Evolutionary conservation across 2,113 vertebrate species (phyloP).

Genomic region (Chrysemys picta): DNA sequence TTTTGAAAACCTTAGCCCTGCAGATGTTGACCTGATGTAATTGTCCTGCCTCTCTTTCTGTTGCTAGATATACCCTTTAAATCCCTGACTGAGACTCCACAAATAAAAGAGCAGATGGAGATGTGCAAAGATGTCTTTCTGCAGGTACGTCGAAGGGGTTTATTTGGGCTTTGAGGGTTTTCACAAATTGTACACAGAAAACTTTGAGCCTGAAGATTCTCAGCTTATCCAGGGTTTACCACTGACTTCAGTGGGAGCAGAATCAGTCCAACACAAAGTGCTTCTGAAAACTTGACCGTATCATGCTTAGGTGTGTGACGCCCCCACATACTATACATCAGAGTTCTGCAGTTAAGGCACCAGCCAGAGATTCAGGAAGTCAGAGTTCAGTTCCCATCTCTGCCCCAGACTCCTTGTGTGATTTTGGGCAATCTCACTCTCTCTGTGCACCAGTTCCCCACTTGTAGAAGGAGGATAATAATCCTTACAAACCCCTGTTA

Average conservation of each 20-base stretch:
- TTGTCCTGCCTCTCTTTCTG: neutral
- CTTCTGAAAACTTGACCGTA: neutral
- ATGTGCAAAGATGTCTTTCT: neutral
- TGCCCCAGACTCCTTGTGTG: neutral
- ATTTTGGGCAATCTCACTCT: neutral
- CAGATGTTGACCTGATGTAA: neutral
- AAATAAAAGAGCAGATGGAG: neutral
- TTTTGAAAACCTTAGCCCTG: neutral
- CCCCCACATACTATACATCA: neutral
- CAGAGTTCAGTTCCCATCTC: neutral
- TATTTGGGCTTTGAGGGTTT: neutral
- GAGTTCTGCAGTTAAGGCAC: neutral
- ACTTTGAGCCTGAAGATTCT: too few relatives aligned
- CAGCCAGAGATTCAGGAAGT: neutral
- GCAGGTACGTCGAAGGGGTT: neutral
- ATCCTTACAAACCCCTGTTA: too few relatives aligned
- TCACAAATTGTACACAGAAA: too few relatives aligned
- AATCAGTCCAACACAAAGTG: neutral
- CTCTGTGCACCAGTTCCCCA: neutral
- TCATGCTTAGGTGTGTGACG: neutral
- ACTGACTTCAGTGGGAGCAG: neutral
- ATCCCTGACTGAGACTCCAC: neutral
- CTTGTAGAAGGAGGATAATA: neutral
- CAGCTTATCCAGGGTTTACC: neutral
- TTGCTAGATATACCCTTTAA: neutral